These are phyloP conservation scores for Saguinus midas DNA, from an alignment of 2,113 vertebrate genomes.

Conservation along the genomic window DNA sequence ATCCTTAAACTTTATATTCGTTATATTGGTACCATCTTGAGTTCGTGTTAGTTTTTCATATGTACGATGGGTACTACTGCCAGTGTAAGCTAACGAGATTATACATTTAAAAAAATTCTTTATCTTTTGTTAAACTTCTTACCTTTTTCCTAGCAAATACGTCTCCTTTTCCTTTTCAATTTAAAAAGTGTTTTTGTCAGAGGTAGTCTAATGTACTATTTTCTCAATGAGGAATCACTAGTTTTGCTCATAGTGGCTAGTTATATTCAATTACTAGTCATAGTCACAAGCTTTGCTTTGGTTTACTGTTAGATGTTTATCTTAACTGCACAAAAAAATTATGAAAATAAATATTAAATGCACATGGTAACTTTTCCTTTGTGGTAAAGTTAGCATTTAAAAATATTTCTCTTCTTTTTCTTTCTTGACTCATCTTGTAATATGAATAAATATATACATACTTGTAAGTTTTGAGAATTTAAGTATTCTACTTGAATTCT, in stretches of 20 bases:
- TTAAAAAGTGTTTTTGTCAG: background rate
- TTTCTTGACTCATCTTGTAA: background rate
- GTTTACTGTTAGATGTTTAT: slow-evolving; percentile 7
- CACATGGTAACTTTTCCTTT: background rate
- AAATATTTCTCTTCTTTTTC: background rate
- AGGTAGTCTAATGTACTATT: background rate
- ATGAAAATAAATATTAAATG: background rate
- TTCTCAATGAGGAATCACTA: background rate
- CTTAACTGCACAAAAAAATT: background rate
- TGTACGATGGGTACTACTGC: background rate
- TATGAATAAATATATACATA: background rate
- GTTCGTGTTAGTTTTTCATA: background rate
- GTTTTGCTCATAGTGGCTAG: background rate
- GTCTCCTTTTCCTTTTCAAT: background rate
- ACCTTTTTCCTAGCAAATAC: background rate
- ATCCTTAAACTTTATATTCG: background rate
- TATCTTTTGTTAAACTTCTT: background rate
- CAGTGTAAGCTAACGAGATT: background rate
- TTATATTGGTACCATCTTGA: background rate
- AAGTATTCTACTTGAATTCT: background rate
- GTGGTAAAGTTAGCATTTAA: background rate
- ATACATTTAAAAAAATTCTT: background rate
- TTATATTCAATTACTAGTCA: background rate
- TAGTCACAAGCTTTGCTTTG: background rate
- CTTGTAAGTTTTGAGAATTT: slow-evolving; percentile 18